Evolutionary conservation across 2,797 vertebrate genomes (phyloP).

Genomic region (Micromesistius poutassou): DNA sequence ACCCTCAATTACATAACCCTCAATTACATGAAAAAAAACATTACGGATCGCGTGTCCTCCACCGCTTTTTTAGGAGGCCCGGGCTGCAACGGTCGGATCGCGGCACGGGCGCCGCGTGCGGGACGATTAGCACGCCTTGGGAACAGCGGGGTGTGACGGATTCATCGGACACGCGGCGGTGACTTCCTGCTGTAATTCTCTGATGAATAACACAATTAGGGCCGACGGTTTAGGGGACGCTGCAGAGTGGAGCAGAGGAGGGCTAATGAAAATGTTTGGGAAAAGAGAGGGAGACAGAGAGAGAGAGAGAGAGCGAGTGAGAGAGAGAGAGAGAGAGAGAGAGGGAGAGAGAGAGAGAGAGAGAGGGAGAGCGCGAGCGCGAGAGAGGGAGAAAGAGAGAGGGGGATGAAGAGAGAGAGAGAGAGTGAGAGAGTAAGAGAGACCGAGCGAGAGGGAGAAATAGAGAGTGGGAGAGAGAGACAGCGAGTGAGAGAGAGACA

Average conservation of each 20-base stretch:
- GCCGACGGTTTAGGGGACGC: slow-evolving; percentile 33
- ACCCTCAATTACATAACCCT: too few species aligned
- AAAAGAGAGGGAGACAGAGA: neutral
- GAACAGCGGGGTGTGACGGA: slow-evolving; percentile 34
- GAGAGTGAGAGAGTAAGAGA: neutral
- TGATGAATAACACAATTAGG: slow-evolving; percentile 59
- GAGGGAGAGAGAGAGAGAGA: neutral
- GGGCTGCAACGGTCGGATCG: slow-evolving; percentile 15
- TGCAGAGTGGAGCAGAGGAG: slow-evolving; percentile 19
- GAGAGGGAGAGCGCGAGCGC: neutral
- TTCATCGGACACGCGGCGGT: slow-evolving; percentile 20
- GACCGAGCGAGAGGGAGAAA: neutral
- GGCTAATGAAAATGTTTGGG: slow-evolving; percentile 25
- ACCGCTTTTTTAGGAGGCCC: neutral
- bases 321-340: neutral
- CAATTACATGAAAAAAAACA: too few species aligned
- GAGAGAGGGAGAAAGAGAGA: neutral
- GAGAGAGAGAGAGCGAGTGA: neutral
- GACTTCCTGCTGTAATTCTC: slow-evolving; percentile 38
- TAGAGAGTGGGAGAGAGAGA: too few species aligned
- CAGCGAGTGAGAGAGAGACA: neutral
- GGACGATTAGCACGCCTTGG: neutral
- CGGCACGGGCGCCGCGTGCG: neutral
- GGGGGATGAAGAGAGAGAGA: neutral
- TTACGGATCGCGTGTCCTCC: too few species aligned